phyloP scores from a whole-genome alignment of 1,140 invertebrate genomes.

The Diorhabda carinulata region DNA sequence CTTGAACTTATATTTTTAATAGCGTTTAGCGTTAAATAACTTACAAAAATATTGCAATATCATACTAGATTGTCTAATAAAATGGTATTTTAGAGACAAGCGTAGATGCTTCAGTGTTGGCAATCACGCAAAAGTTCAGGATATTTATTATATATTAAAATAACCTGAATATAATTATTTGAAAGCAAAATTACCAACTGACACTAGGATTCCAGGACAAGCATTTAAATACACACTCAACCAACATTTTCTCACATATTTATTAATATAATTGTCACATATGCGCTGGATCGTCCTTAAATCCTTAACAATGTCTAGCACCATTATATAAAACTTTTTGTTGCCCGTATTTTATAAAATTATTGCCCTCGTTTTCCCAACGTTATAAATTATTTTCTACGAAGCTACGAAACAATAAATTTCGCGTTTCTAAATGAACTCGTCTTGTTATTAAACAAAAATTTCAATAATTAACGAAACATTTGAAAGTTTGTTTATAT shows the following conservation, averaged over 20 bases:
- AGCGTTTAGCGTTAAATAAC: slow-evolving; percentile 16
- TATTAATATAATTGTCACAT: slow-evolving; percentile 14
- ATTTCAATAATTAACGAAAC: too few species aligned
- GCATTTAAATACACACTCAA: slow-evolving; percentile 41
- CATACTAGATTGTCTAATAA: slow-evolving; percentile 27
- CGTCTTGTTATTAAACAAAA: too few species aligned
- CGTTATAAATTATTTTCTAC: too few species aligned
- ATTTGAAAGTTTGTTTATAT: too few species aligned
- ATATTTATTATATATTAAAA: background rate
- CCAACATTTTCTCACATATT: slow-evolving; percentile 27
- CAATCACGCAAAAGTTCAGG: background rate
- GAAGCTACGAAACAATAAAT: too few species aligned
- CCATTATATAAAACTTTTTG: background rate
- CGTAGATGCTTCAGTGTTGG: slow-evolving; percentile 16
- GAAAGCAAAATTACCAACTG: slow-evolving; percentile 21
- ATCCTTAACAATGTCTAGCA: slow-evolving; percentile 30
- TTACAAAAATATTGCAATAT: slow-evolving; percentile 21
- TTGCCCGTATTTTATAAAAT: too few species aligned
- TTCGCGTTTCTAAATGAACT: too few species aligned
- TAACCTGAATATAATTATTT: background rate
- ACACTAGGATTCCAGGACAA: slow-evolving; percentile 43
- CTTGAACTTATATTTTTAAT: slow-evolving; percentile 7
- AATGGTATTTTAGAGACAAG: slow-evolving; percentile 25
- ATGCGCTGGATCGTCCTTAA: slow-evolving; percentile 43
- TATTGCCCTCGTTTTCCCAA: too few species aligned